Base-by-base conservation (phyloP, 2,888 invertebrate species). In the Athrips mouffetella region DNA sequence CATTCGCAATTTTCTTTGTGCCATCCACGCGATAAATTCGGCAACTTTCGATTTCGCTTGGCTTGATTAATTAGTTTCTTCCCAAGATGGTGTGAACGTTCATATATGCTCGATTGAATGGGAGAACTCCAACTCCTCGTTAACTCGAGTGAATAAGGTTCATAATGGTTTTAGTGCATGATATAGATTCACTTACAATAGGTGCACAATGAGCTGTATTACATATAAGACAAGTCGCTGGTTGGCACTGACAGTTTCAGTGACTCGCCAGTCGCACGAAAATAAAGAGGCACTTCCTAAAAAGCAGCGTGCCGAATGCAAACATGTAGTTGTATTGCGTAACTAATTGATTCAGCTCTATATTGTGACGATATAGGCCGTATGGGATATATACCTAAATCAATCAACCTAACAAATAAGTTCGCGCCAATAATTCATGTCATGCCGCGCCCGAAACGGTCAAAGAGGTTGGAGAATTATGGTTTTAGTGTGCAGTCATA, bases 41-140 rank as follows among this genome's bases (percentile, higher is more conserved):
- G 52, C 56, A 54, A 75, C 80, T 80, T 80, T 80, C 77, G 60
- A 67, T 77, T 76, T 70, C 63, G 57, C 60, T 57, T 39, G 47
- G 54, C 57, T 65, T 79, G 74, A 73, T 76, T 75, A 69, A 78
- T 77, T 61, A 60, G 54, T 53, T 55, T 53, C 54, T 55, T 60
- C 58, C 64, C 49, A 65, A 67, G 65, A 65, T 55, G 62, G 65
- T 47, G 53, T 50, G 52, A 35, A 47, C 35, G 48, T 42, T 51
- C 48, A 48, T 42, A 42, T 40, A 44, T 51, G 47, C 48, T 33
- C 48, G 46, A 48, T 50, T 65, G 63, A 66, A 69, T 68, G 61
- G 55, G n/a, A 58, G 59, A 53, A 61, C 51, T 40, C 49, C 50
- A 18, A 45, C 49, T n/a, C n/a, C 15, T 40, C 15, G 5, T 40